A percentile compares a stretch with the other conserved stretches of the same genome.
phyloP scores from a whole-genome alignment of 2,888 invertebrate genomes.

The Calliopum simillimum region DNA sequence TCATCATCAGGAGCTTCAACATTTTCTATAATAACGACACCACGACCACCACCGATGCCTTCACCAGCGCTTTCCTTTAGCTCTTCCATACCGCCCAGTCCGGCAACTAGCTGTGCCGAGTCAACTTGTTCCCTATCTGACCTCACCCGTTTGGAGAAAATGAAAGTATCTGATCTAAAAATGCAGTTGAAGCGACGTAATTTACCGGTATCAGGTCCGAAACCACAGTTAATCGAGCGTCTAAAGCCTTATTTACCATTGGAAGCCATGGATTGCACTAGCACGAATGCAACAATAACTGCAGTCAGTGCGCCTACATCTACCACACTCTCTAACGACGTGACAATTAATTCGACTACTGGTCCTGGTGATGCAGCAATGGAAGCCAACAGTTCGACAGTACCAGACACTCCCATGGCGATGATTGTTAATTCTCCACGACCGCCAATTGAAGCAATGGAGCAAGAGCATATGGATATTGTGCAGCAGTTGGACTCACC shows the following conservation, averaged over 20 bases:
- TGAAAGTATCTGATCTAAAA: constrained; percentile 96
- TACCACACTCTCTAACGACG: constrained; percentile 46
- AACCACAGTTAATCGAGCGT: constrained; percentile 93
- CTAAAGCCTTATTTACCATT: constrained; percentile 77
- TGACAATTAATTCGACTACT: constrained; percentile 38
- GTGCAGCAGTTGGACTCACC: constrained; percentile 65
- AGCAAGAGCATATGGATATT: constrained; percentile 66
- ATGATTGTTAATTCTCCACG: constrained; percentile 60
- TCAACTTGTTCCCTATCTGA: constrained; percentile 59
- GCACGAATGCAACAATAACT: constrained; percentile 68
- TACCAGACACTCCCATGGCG: constrained; percentile 50
- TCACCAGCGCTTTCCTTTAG: constrained; percentile 70
- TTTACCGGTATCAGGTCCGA: constrained; percentile 95
- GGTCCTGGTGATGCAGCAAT: constrained; percentile 50
- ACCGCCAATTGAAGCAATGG: constrained; percentile 49
- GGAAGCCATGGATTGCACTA: constrained; percentile 64
- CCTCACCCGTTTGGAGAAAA: constrained; percentile 85
- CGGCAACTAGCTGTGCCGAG: constrained; percentile 63
- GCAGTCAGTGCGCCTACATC: constrained; percentile 45
- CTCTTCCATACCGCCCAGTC: constrained; percentile 67
- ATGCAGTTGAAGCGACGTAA: constrained; percentile 93
- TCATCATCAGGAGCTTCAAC: constrained; percentile 49
- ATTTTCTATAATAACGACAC: constrained; percentile 56
- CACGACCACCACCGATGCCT: constrained; percentile 67
- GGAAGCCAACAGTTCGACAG: constrained; percentile 59